Evolutionary conservation across 1,140 invertebrate species (phyloP), one percentile per base, ranked within the genome.

Genomic region (Pantala flavescens): DNA sequence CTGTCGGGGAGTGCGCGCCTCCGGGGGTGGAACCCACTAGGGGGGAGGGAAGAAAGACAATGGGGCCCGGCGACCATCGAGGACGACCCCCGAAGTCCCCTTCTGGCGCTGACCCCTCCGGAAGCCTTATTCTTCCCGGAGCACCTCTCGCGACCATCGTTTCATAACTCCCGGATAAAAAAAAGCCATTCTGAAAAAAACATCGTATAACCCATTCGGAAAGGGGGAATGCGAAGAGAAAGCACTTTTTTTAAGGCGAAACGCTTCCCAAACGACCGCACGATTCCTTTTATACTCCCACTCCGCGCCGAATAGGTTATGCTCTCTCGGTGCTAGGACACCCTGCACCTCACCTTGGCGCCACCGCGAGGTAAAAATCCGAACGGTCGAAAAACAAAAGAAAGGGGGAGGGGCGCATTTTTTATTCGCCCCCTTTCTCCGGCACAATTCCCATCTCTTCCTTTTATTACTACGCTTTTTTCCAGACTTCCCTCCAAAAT

Each of bases 201-300:
- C 28, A 2, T 36, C 28, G 3, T 36, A 36, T 36, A 36, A 36
- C 28, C 28, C 28, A 36, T 36, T 36, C 28, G 28, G 28, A 36
- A 36, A 23, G 43, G 73, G 49, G 43, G 73, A 43, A 42, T n/a
- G 73, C 11, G 77, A 75, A 77, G 76, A 76, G 75, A 75, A 75
- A 76, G 73, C 74, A 76, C n/a, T 74, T 75, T 36, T 36, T 36
- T 36, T 36, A 36, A 36, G 28, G 28, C 75, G 73, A n/a, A 21
- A 43, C 28, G n/a, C 49, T 21, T 49, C 49, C 49, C 73, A 36
- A 14, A 10, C n/a, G 73, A 14, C 23, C 28, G 23, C 23, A 70
- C n/a, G 23, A 10, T 23, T 71, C 55, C 23, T 75, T 24, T 23
- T 49, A 23, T 24, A 10, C 74, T 43, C 71, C 74, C 49, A 36